Percentiles rank a stretch among this genome's conserved stretches.
Evolutionary conservation across 2,797 vertebrate genomes (phyloP).

Genomic region (Takifugu ocellatus): DNA sequence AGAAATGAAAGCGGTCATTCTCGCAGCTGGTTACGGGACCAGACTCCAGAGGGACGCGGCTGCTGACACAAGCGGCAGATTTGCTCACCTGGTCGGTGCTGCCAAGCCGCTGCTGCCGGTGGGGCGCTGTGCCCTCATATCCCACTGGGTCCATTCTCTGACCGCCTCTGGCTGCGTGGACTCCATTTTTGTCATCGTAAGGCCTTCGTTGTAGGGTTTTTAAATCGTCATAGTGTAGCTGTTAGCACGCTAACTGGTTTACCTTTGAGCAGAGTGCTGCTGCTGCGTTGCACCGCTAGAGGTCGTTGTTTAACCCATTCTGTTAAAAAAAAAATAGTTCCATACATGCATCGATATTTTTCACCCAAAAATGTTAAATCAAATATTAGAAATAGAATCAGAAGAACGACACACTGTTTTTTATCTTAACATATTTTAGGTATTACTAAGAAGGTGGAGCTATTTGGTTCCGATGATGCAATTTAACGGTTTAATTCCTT

Average conservation of each 20-base stretch:
- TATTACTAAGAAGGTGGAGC: no score
- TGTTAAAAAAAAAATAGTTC: no score
- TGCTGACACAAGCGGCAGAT: slow-evolving; percentile 63
- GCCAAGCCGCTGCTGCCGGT: slow-evolving; percentile 81
- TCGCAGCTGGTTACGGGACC: slow-evolving; percentile 83
- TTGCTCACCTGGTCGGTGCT: slow-evolving; percentile 61
- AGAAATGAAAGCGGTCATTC: slow-evolving; percentile 78
- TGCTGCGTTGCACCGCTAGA: no score
- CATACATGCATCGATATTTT: no score
- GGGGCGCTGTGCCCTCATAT: slow-evolving; percentile 62
- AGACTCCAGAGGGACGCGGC: slow-evolving; percentile 75
- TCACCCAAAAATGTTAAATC: no score
- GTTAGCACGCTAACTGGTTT: not conserved
- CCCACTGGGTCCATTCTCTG: slow-evolving; percentile 77
- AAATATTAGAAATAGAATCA: no score
- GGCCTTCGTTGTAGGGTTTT: slow-evolving; percentile 7
- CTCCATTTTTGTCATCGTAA: slow-evolving; percentile 74
- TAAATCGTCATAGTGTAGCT: not conserved
- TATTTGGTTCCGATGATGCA: no score
- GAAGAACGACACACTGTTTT: no score
- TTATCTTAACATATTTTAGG: no score
- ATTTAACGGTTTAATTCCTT: not conserved
- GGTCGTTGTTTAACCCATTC: no score
- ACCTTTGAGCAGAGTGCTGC: no score
- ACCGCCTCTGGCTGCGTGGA: slow-evolving; percentile 52